Evolutionary conservation across 2,113 vertebrate genomes (phyloP).

Genomic region (Scomber scombrus): DNA sequence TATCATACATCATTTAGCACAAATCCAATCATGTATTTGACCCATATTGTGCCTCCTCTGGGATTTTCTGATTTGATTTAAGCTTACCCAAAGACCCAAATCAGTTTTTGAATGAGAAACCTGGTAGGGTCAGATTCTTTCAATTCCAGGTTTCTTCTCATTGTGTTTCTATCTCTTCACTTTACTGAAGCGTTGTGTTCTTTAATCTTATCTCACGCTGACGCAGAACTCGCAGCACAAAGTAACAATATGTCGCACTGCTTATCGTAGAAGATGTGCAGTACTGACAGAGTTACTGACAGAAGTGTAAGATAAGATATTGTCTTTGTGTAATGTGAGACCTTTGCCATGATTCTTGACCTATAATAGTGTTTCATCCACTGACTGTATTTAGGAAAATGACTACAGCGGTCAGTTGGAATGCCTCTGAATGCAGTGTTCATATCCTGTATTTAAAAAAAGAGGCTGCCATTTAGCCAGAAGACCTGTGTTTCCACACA

Average conservation of each 20-base stretch:
- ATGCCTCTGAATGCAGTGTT: conserved; percentile 23
- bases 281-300: background rate
- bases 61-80: background rate
- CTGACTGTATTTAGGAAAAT: conserved; percentile 26
- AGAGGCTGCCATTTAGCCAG: conserved; percentile 10
- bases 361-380: conserved; percentile 25
- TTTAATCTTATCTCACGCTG: conserved; percentile 39
- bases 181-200: background rate
- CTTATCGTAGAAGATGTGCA: conserved; percentile 17
- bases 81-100: background rate
- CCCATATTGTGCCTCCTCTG: background rate
- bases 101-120: conserved; percentile 3
- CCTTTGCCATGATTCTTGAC: background rate
- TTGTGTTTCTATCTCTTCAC: background rate
- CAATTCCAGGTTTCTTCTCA: background rate
- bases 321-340: conserved; percentile 5
- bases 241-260: conserved; percentile 3
- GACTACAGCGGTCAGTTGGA: conserved; percentile 10
- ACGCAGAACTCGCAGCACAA: conserved; percentile 10
- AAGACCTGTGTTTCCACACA: conserved; percentile 3
- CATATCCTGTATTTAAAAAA: conserved; percentile 27
- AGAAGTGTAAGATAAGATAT: conserved; percentile 19
- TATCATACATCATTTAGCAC: background rate
- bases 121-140: background rate
- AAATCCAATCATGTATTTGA: background rate